A percentile compares a stretch with the other conserved stretches of the same genome.
These are phyloP conservation scores for Leptatherina wallacei DNA, from an alignment of 2,797 vertebrate genomes.

Conservation along the genomic window DNA sequence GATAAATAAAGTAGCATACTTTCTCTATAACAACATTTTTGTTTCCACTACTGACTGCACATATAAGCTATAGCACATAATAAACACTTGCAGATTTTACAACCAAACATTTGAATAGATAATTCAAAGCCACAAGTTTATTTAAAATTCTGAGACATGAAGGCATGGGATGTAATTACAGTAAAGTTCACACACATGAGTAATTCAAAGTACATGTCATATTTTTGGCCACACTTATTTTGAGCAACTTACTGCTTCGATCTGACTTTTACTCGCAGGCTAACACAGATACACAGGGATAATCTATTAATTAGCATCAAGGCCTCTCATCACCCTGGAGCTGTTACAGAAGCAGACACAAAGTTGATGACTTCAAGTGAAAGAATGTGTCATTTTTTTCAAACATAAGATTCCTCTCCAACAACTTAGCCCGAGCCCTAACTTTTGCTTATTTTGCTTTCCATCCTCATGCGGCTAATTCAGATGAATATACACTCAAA, in stretches of 20 bases:
- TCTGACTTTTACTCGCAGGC: background rate
- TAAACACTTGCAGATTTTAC: conserved; percentile 12
- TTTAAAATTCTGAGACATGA: conserved; percentile 38
- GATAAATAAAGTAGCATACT: background rate
- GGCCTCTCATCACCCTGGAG: conserved; percentile 45
- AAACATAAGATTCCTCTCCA: conserved; percentile 1
- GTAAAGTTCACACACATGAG: conserved; percentile 19
- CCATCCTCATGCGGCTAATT: background rate
- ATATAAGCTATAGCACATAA: background rate
- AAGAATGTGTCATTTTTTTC: conserved; percentile 26
- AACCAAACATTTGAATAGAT: conserved; percentile 20
- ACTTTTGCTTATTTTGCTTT: background rate
- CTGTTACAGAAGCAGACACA: conserved; percentile 36
- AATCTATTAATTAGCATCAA: conserved; percentile 50
- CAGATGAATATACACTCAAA: background rate
- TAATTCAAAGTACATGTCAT: conserved; percentile 17
- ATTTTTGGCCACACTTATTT: conserved; percentile 16
- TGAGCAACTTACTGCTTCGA: conserved; percentile 5
- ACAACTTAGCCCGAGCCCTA: background rate
- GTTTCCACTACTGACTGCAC: background rate
- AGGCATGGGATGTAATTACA: conserved; percentile 31
- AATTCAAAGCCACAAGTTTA: conserved; percentile 26
- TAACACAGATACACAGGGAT: conserved; percentile 20
- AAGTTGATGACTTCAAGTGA: conserved; percentile 26
- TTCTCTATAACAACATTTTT: background rate